Evolutionary conservation across 2,888 invertebrate species (phyloP), one percentile per base, ranked within the genome.

Genomic region (Parapristionchus giblindavisi): DNA sequence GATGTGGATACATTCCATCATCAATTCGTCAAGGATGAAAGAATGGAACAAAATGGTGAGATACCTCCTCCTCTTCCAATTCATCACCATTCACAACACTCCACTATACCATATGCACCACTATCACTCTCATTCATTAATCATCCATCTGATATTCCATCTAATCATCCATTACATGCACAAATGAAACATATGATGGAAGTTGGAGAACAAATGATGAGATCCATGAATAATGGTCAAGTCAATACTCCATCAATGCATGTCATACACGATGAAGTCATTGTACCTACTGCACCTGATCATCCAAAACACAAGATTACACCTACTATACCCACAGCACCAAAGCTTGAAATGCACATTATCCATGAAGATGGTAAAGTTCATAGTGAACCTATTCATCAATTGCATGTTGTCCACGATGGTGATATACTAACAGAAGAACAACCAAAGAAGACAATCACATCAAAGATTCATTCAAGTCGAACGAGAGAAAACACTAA

Each of bases 1-100:
- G 70, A 71, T 36, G 70, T 71, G 27, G 70, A 71, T 40, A 36
- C 70, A 3, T 71, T 71, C 70, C 70, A 71, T 56, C 70, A 71
- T 34, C 52, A 52, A 24, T 71, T 71, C 70, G 70, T 38, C 21
- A 56, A 71, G 56, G 21, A 56, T 17, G 21, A 8, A 8, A 11
- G 27, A 8, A 24, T n/a, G 24, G 56, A 43, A n/a, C 34, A 48
- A 32, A 56, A 56, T 29, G 70, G 70, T 71, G 70, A 71, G 70
- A 71, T 71, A n/a, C 56, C 56, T 36, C 56, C 56, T 38, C 70
- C 70, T 27, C 32, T 56, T 17, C 56, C 56, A 29, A 34, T 29
- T n/a, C 56, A 56, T 24, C 56, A 54, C 29, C 68, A 68, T 36
- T 65, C 63, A 29, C 68, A 68, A 51, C 32, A 32, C 17, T 32